These are phyloP conservation scores for Grallaria varia DNA, from an alignment of 2,113 vertebrate species.

Conservation along the genomic window DNA sequence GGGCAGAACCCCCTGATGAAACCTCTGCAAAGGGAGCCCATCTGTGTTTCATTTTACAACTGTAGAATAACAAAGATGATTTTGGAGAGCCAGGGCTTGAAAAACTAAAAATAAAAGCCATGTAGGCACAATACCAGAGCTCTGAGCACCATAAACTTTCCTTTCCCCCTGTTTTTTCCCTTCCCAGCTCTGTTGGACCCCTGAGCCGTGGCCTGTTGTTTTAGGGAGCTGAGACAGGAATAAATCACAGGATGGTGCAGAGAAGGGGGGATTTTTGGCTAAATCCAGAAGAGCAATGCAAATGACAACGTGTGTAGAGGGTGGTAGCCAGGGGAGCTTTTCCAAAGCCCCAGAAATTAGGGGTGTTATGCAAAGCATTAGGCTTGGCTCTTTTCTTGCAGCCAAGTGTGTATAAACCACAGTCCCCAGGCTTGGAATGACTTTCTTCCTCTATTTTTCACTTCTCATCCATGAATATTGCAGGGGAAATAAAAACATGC, in stretches of 20 bases:
- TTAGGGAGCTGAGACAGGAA: not conserved
- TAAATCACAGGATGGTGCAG: not conserved
- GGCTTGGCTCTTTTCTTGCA: not conserved
- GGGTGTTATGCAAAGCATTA: not conserved
- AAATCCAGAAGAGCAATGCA: not conserved
- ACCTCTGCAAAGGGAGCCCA: not conserved
- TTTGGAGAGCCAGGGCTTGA: conserved; percentile 34
- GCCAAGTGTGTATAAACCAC: rapidly evolving
- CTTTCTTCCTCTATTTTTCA: not conserved
- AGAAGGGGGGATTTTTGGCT: not conserved
- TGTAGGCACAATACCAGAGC: not conserved
- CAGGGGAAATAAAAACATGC: not conserved
- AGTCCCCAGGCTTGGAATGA: no score
- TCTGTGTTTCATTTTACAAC: conserved; percentile 63
- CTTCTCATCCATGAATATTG: not conserved
- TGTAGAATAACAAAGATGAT: conserved; percentile 49
- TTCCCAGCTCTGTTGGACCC: not conserved
- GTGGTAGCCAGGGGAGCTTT: not conserved
- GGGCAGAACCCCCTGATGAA: not conserved
- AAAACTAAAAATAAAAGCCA: conserved; percentile 53
- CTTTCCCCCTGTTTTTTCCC: not conserved
- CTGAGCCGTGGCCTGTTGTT: rapidly evolving
- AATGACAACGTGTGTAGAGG: not conserved
- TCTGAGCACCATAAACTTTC: not conserved
- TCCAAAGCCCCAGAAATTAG: not conserved